Percentiles rank a stretch among this genome's conserved stretches.
These are phyloP conservation scores for Anabacerthia variegaticeps DNA, from an alignment of 2,797 vertebrate genomes.

Conservation along the genomic window DNA sequence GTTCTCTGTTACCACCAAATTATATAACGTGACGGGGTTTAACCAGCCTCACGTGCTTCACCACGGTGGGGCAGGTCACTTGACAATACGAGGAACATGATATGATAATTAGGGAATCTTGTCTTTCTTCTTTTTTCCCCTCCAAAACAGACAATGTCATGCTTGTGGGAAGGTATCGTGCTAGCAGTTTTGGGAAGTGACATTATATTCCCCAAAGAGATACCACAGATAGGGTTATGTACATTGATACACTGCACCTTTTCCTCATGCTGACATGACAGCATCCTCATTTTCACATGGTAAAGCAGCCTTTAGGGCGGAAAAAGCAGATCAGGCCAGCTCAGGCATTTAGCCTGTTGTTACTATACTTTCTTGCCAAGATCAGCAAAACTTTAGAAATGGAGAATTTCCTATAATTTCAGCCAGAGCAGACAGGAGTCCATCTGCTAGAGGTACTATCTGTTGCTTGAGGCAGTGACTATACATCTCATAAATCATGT, in stretches of 20 bases:
- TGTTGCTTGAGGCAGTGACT: background rate
- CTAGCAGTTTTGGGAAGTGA: background rate
- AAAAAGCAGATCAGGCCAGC: background rate
- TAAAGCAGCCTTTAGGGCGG: background rate
- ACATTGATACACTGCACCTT: background rate
- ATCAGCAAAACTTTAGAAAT: background rate
- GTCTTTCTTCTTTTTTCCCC: background rate
- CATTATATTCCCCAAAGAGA: background rate
- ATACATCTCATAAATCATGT: background rate
- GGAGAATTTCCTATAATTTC: background rate
- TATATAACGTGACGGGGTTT: background rate
- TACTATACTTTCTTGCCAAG: background rate
- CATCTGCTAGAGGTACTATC: background rate
- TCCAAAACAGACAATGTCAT: background rate
- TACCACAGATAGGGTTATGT: rapidly evolving
- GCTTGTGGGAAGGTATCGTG: background rate
- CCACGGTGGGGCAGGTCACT: background rate
- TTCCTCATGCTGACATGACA: background rate
- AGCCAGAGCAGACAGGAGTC: background rate
- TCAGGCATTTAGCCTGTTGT: background rate
- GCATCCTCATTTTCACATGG: rapidly evolving
- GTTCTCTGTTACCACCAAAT: background rate
- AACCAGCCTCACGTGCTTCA: background rate
- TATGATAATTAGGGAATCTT: background rate
- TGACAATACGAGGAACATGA: constrained; percentile 14